A percentile compares a stretch with the other conserved stretches of the same genome.
These are phyloP conservation scores for Antrozous pallidus DNA, from an alignment of 2,797 vertebrate genomes.

Conservation along the genomic window DNA sequence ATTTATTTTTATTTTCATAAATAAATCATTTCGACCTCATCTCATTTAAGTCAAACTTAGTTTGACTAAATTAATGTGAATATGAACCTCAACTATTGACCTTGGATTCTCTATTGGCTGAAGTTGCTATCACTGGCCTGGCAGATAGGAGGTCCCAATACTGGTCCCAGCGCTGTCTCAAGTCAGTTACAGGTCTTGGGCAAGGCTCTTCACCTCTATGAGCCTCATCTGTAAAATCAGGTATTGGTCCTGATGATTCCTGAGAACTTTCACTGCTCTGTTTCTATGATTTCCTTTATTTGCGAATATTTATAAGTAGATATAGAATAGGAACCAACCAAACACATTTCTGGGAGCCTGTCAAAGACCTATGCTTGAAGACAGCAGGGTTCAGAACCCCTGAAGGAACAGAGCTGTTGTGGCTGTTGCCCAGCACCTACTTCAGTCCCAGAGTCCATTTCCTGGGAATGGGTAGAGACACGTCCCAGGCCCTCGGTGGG, in stretches of 20 bases:
- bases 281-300: neutral
- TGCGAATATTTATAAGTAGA: neutral
- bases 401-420: neutral
- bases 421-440: constrained; percentile 82
- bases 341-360: neutral
- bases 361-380: neutral
- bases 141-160: neutral
- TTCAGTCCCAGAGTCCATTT: constrained; percentile 92
- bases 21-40: neutral
- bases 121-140: neutral
- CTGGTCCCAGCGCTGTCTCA: neutral
- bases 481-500: constrained; percentile 90
- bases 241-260: neutral
- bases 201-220: neutral
- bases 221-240: neutral
- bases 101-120: neutral
- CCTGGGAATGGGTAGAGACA: constrained; percentile 88
- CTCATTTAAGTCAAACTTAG: neutral
- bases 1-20: constrained; percentile 33
- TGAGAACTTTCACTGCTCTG: neutral
- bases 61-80: neutral
- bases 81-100: neutral
- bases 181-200: neutral
- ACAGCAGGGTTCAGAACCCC: neutral
- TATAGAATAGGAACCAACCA: neutral